phyloP scores from a whole-genome alignment of 2,888 invertebrate species.

The Dicyrtoma fusca region DNA sequence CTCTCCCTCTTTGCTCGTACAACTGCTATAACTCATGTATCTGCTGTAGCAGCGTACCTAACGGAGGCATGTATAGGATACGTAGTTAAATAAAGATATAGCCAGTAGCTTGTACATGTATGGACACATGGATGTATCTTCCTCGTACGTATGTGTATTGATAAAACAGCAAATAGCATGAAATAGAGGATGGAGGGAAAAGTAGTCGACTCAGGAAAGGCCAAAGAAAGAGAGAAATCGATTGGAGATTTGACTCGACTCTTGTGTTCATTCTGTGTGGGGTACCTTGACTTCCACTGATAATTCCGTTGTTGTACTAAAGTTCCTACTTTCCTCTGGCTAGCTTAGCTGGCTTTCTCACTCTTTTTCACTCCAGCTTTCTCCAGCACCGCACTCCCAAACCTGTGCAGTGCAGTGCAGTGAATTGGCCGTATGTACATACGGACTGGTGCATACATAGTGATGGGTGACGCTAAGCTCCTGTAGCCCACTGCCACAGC shows the following conservation, averaged over 20 bases:
- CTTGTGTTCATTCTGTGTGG: neutral
- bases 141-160: too few relatives aligned
- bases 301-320: neutral
- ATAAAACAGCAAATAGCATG: neutral
- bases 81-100: neutral
- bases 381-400: neutral
- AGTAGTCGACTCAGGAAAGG: conserved; percentile 12
- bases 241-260: conserved; percentile 33
- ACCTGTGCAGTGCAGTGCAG: neutral
- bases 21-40: too few relatives aligned
- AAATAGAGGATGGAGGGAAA: conserved; percentile 5
- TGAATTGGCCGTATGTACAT: neutral
- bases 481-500: too few relatives aligned
- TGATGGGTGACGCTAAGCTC: too few relatives aligned
- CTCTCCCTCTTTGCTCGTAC: too few relatives aligned
- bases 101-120: neutral
- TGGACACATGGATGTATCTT: neutral
- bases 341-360: neutral
- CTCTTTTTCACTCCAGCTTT: neutral
- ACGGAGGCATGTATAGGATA: too few relatives aligned
- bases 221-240: conserved; percentile 31
- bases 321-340: conserved; percentile 1
- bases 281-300: neutral
- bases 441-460: too few relatives aligned
- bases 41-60: too few relatives aligned